These are phyloP conservation scores for Machaerirhynchus nigripectus DNA, from an alignment of 2,113 vertebrate species.

Conservation along the genomic window DNA sequence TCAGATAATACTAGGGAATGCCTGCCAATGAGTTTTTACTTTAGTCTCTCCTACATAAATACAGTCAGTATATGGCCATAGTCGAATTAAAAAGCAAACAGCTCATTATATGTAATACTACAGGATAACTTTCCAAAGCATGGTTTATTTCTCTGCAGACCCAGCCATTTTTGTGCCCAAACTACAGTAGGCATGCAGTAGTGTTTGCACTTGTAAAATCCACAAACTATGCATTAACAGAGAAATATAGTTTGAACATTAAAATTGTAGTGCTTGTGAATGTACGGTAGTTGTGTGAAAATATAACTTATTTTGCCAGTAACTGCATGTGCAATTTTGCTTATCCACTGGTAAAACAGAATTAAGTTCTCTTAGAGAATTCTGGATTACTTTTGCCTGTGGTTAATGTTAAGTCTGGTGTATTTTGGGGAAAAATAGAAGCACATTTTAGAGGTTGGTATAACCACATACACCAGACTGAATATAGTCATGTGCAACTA, in stretches of 20 bases:
- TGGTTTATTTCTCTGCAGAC: neutral
- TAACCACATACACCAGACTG: neutral
- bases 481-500: neutral
- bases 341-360: neutral
- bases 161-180: neutral
- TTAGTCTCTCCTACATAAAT: neutral
- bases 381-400: neutral
- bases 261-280: neutral
- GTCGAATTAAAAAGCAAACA: neutral
- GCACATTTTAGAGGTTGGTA: neutral
- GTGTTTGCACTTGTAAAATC: neutral
- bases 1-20: neutral
- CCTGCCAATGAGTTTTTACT: neutral
- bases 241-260: neutral
- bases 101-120: neutral
- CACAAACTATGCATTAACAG: neutral
- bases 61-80: neutral
- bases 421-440: neutral
- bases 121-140: neutral
- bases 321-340: neutral
- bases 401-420: neutral
- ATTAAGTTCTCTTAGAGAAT: neutral
- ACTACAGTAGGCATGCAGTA: neutral
- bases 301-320: neutral
- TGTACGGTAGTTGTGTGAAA: neutral